Evolutionary conservation across 2,888 invertebrate genomes (phyloP).

Genomic region (Clitarchus hookeri): DNA sequence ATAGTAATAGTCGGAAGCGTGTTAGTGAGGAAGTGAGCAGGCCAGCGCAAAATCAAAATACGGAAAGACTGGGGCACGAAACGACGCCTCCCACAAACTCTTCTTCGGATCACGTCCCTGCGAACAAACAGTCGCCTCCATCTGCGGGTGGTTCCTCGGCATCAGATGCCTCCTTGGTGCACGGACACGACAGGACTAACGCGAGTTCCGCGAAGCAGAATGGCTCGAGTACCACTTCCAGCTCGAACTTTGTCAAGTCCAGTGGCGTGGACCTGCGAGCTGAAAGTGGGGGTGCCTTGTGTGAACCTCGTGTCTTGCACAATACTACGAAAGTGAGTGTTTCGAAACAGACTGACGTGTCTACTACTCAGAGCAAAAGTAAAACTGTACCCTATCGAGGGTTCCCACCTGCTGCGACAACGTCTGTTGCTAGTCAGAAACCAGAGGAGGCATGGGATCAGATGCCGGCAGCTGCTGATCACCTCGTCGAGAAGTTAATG

Average conservation of each 20-base stretch:
- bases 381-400: neutral
- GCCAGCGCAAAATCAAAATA: neutral
- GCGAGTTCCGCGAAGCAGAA: conserved; percentile 6
- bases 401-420: neutral
- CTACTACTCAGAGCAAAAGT: neutral
- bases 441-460: conserved; percentile 55
- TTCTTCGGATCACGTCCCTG: neutral
- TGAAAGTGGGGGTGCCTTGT: neutral
- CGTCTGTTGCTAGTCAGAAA: conserved; percentile 31
- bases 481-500: conserved; percentile 75
- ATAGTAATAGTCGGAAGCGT: neutral
- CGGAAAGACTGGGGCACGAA: neutral
- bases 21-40: neutral
- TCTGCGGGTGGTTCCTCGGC: neutral
- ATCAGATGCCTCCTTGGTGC: neutral
- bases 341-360: neutral
- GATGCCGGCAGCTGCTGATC: conserved; percentile 70
- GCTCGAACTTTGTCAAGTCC: conserved; percentile 14
- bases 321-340: neutral
- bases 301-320: neutral
- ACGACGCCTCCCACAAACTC: neutral
- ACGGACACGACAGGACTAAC: neutral
- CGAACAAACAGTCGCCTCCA: neutral
- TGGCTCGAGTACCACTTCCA: neutral
- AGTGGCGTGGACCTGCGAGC: conserved; percentile 4